phyloP scores from a whole-genome alignment of 2,888 invertebrate species.

The Ectemnius continuus region DNA sequence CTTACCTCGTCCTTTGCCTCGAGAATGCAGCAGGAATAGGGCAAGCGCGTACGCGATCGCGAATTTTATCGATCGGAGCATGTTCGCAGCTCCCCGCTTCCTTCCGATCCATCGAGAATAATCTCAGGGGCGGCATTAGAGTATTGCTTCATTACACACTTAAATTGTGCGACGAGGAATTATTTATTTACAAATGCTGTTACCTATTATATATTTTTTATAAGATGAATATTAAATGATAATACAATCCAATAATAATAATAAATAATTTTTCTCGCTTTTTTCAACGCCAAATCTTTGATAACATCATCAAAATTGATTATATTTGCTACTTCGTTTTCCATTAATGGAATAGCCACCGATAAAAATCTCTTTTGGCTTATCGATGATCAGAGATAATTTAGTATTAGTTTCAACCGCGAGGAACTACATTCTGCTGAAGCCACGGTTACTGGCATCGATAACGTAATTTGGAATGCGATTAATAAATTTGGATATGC shows the following conservation, averaged over 20 bases:
- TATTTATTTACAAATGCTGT: conserved; percentile 28
- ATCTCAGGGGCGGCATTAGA: too few relatives aligned
- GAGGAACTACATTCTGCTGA: conserved; percentile 39
- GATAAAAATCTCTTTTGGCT: conserved; percentile 36
- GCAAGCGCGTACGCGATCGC: too few relatives aligned
- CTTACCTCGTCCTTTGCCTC: too few relatives aligned
- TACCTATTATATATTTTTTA: conserved; percentile 30
- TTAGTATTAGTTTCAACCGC: conserved; percentile 43
- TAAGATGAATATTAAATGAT: conserved; percentile 40
- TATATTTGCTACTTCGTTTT: conserved; percentile 40
- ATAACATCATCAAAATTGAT: too few relatives aligned
- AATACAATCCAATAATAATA: conserved; percentile 5
- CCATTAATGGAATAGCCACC: conserved; percentile 39
- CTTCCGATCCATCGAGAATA: too few relatives aligned
- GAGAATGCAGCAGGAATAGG: too few relatives aligned
- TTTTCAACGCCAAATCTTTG: conserved; percentile 41
- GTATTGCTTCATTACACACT: too few relatives aligned
- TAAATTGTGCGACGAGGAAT: conserved; percentile 30
- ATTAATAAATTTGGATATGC: conserved; percentile 41
- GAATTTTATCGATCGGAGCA: too few relatives aligned
- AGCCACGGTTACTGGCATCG: conserved; percentile 39
- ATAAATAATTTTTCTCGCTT: conserved; percentile 42
- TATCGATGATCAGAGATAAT: conserved; percentile 42
- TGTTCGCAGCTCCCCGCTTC: too few relatives aligned
- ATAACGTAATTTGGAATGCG: conserved; percentile 39